Conservation (phyloP, 2,113 vertebrate genomes). For the Chloroceryle aenea region DNA sequence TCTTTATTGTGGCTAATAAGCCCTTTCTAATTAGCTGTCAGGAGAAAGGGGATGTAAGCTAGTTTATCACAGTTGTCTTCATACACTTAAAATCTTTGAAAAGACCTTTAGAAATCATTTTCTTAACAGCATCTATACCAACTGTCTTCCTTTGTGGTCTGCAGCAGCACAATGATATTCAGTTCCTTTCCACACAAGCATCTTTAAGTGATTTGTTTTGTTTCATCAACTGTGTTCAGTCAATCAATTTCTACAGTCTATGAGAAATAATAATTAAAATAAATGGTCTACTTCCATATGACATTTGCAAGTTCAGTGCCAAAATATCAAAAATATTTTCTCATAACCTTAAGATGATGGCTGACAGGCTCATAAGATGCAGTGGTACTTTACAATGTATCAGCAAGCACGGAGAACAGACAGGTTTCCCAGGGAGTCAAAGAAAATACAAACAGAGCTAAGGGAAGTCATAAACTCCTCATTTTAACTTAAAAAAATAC, state of each 20-base stretch:
- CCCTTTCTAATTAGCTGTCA: not conserved
- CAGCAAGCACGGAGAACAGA: too few species aligned
- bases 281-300: too few species aligned
- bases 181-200: not conserved
- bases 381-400: too few species aligned
- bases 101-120: conserved; percentile 49
- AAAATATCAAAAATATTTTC: too few species aligned
- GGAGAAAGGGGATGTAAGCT: not conserved
- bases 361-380: too few species aligned
- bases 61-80: not conserved
- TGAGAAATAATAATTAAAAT: not conserved
- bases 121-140: conserved; percentile 67
- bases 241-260: conserved; percentile 21
- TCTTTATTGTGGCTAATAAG: not conserved
- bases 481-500: not conserved
- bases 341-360: too few species aligned
- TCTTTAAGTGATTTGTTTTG: not conserved
- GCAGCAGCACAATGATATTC: conserved; percentile 24
- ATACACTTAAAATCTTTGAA: not conserved
- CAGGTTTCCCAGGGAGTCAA: too few species aligned
- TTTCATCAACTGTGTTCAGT: not conserved
- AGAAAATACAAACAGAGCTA: too few species aligned
- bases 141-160: conserved; percentile 15
- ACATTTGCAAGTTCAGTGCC: too few species aligned
- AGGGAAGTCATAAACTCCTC: too few species aligned